Evolutionary conservation across 2,113 vertebrate genomes (phyloP).

Genomic region (Brachyistius frenatus): DNA sequence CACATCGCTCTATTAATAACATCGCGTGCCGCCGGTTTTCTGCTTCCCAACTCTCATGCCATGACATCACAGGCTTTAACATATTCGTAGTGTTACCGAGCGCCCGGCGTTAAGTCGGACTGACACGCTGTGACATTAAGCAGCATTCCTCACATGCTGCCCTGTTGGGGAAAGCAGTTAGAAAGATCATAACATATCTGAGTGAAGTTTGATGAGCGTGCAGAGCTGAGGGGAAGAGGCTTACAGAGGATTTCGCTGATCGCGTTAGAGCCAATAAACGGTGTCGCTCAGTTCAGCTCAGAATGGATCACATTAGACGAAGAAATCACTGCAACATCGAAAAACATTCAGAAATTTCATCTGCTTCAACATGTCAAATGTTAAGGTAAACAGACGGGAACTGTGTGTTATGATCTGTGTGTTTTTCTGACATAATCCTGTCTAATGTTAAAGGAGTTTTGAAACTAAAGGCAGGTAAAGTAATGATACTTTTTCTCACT

Average conservation of each 20-base stretch:
- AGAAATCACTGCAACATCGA: neutral
- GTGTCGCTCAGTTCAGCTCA: constrained; percentile 9
- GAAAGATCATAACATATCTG: constrained; percentile 61
- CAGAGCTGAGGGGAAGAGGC: constrained; percentile 37
- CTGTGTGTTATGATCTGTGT: neutral
- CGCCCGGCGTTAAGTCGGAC: constrained; percentile 30
- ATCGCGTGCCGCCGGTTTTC: constrained; percentile 53
- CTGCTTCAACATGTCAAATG: constrained; percentile 30
- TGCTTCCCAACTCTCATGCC: constrained; percentile 17
- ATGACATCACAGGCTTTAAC: constrained; percentile 67
- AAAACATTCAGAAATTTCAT: constrained; percentile 18
- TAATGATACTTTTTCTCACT: neutral
- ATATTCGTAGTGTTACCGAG: constrained; percentile 17
- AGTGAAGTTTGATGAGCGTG: constrained; percentile 63
- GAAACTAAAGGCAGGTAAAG: constrained; percentile 2
- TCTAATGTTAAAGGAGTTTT: constrained; percentile 5
- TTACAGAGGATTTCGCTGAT: constrained; percentile 32
- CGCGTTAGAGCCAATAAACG: constrained; percentile 33
- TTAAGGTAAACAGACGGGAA: neutral
- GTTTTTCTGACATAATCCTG: constrained; percentile 5
- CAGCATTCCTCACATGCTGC: constrained; percentile 61
- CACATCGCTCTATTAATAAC: constrained; percentile 38
- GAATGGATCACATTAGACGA: neutral
- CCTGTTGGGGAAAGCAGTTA: constrained; percentile 45
- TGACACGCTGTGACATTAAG: constrained; percentile 60